A percentile compares a stretch with the other conserved stretches of the same genome.
Evolutionary conservation across 2,888 invertebrate genomes (phyloP).

Genomic region (Apeira syringaria): DNA sequence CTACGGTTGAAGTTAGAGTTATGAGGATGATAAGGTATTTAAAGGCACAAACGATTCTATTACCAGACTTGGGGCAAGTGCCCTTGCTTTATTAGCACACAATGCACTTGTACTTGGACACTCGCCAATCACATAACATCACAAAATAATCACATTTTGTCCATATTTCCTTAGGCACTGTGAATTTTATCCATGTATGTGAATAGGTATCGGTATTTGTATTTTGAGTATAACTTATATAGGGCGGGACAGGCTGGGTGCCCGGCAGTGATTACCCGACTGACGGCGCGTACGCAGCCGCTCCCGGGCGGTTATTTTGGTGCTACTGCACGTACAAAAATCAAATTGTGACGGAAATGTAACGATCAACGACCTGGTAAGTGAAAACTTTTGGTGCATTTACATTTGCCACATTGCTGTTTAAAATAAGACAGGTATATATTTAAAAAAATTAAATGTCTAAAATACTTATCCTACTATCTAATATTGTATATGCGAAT

Average conservation of each 20-base stretch:
- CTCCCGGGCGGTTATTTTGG: slow-evolving; percentile 80
- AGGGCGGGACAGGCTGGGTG: slow-evolving; percentile 58
- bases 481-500: no score
- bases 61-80: slow-evolving; percentile 51
- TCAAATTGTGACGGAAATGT: slow-evolving; percentile 77
- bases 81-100: slow-evolving; percentile 53
- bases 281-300: slow-evolving; percentile 62
- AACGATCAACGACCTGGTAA: slow-evolving; percentile 80
- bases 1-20: no score
- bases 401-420: no score
- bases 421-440: no score
- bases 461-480: no score
- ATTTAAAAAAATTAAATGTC: no score
- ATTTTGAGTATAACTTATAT: slow-evolving; percentile 42
- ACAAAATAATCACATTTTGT: slow-evolving; percentile 44
- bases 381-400: slow-evolving; percentile 46
- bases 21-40: no score
- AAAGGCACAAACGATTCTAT: slow-evolving; percentile 19
- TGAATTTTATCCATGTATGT: slow-evolving; percentile 26
- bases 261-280: slow-evolving; percentile 49
- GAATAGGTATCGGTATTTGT: slow-evolving; percentile 37
- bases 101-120: slow-evolving; percentile 64
- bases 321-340: slow-evolving; percentile 78
- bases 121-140: slow-evolving; percentile 55
- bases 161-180: slow-evolving; percentile 37